Percentiles rank a stretch among this genome's conserved stretches.
phyloP scores from a whole-genome alignment of 2,113 vertebrate genomes.

The Zootoca vivipara region DNA sequence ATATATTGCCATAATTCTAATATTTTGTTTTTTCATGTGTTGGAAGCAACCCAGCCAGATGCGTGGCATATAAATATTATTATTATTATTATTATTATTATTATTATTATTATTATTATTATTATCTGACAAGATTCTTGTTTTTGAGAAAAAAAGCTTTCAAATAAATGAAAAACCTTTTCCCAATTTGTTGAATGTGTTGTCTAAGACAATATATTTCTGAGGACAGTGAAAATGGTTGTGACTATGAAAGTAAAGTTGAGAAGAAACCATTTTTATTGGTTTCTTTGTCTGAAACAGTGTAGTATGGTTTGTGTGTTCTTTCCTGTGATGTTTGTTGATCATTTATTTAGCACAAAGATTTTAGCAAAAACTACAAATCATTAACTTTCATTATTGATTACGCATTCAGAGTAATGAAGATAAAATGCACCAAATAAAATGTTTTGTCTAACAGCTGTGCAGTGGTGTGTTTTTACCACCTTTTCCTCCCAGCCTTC shows the following conservation, averaged over 20 bases:
- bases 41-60: too few species aligned
- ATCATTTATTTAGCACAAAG: constrained; percentile 77
- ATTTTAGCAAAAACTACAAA: constrained; percentile 75
- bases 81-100: too few species aligned
- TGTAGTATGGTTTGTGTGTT: constrained; percentile 66
- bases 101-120: too few species aligned
- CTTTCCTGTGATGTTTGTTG: constrained; percentile 74
- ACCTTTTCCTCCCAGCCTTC: constrained; percentile 78
- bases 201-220: constrained; percentile 23
- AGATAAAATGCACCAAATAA: constrained; percentile 74
- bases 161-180: constrained; percentile 39
- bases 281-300: constrained; percentile 65
- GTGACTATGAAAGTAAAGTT: constrained; percentile 39
- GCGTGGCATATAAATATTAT: too few species aligned
- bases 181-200: constrained; percentile 32
- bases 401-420: constrained; percentile 75
- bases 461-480: constrained; percentile 80
- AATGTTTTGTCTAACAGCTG: constrained; percentile 79
- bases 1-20: constrained; percentile 52
- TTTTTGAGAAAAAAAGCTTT: constrained; percentile 52
- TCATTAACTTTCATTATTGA: constrained; percentile 76
- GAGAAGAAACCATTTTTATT: constrained; percentile 44
- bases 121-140: constrained; percentile 42
- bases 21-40: constrained; percentile 43
- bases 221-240: constrained; percentile 1